Conservation (phyloP, 2,888 invertebrate genomes). For the Carpatolechia fugitivella region DNA sequence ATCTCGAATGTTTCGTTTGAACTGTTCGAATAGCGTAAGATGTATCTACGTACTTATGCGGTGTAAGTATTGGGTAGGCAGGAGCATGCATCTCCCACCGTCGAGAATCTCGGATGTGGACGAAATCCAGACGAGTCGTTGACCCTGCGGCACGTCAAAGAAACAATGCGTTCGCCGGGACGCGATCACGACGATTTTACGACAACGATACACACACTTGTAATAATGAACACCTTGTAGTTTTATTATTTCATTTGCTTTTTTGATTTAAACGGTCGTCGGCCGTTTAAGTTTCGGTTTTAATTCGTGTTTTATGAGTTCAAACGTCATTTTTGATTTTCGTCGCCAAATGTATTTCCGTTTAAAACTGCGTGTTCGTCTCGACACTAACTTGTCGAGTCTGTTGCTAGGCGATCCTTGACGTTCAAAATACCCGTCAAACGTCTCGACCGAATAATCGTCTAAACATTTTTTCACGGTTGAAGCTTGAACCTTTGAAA, state of each 20-base stretch:
- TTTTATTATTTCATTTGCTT: conserved; percentile 16
- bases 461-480: not conserved
- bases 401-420: no score
- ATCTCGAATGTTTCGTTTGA: not conserved
- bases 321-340: not conserved
- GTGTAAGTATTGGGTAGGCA: conserved; percentile 5
- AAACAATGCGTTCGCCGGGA: conserved; percentile 60
- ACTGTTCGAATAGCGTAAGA: not conserved
- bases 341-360: no score
- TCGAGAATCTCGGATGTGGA: conserved; percentile 60
- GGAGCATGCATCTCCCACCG: conserved; percentile 29
- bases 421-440: no score
- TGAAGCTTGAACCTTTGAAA: conserved; percentile 5
- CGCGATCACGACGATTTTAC: conserved; percentile 37
- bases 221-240: conserved; percentile 24
- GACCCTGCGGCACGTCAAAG: conserved; percentile 74
- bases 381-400: no score
- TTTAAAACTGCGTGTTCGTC: no score
- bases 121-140: conserved; percentile 74
- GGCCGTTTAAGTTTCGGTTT: conserved; percentile 20
- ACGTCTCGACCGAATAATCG: not conserved
- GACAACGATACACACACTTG: conserved; percentile 27
- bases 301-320: conserved; percentile 2
- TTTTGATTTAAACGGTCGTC: conserved; percentile 22
- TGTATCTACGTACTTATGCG: not conserved